Evolutionary conservation across 64 coral and sea anemone species (phyloP).

Genomic region (Dendrophyllia cribrosa): DNA sequence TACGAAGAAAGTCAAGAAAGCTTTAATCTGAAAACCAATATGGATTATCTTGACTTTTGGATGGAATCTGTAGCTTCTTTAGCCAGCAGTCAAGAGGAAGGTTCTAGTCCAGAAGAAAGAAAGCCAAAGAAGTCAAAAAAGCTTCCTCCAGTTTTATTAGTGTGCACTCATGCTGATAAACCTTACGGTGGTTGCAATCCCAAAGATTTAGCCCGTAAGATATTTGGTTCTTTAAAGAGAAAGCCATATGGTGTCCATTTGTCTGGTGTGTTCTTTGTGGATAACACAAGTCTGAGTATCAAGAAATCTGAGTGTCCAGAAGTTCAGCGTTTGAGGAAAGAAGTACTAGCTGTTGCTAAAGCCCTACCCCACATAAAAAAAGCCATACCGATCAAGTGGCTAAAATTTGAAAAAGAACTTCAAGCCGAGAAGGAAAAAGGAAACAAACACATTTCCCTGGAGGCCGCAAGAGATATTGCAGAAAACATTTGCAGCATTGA

Average conservation of each 20-base stretch:
- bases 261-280: conserved; percentile 28
- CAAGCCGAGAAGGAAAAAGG: conserved; percentile 4
- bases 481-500: not conserved
- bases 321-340: conserved; percentile 13
- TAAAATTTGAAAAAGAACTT: conserved; percentile 29
- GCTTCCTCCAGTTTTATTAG: conserved; percentile 40
- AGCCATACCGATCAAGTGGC: conserved; percentile 14
- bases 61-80: conserved; percentile 57
- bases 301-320: not conserved
- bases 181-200: not conserved
- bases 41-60: conserved; percentile 57
- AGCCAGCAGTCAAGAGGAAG: not conserved
- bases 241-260: conserved; percentile 45
- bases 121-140: not conserved
- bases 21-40: conserved; percentile 11
- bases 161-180: conserved; percentile 56
- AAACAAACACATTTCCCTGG: not conserved
- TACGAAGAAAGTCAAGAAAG: not conserved
- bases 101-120: not conserved
- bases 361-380: not conserved
- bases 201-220: not conserved
- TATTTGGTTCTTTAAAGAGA: not conserved
- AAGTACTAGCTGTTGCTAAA: conserved; percentile 13
- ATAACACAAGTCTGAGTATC: conserved; percentile 35
- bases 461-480: conserved; percentile 2